Percentiles rank a stretch among this genome's conserved stretches.
These are phyloP conservation scores for Hirudinaria manillensis DNA, from an alignment of 2,888 invertebrate species.

Conservation along the genomic window DNA sequence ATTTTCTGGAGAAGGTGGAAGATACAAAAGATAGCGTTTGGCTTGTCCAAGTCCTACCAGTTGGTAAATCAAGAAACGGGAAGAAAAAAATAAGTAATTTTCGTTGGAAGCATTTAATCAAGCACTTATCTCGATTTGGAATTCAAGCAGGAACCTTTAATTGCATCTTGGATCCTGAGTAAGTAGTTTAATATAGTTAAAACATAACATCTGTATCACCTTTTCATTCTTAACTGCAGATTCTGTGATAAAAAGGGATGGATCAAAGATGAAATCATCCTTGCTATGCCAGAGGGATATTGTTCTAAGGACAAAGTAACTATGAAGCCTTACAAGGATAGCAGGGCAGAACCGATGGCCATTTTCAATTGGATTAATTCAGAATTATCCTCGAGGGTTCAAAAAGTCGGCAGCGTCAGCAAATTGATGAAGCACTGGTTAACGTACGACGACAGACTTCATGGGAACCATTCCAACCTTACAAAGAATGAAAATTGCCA, in stretches of 20 bases:
- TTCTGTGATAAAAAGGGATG: slow-evolving; percentile 56
- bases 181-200: slow-evolving; percentile 16
- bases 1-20: slow-evolving; percentile 57
- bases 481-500: slow-evolving; percentile 29
- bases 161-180: slow-evolving; percentile 56
- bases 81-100: slow-evolving; percentile 43
- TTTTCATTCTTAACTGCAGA: slow-evolving; percentile 43
- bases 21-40: slow-evolving; percentile 60
- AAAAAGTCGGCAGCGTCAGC: slow-evolving; percentile 46
- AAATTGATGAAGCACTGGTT: slow-evolving; percentile 52
- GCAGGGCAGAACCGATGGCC: slow-evolving; percentile 42
- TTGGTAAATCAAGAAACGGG: not conserved
- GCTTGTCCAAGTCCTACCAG: slow-evolving; percentile 54
- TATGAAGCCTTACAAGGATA: slow-evolving; percentile 50
- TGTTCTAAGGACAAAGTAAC: slow-evolving; percentile 56
- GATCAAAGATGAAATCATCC: slow-evolving; percentile 54
- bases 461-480: slow-evolving; percentile 21
- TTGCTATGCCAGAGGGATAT: slow-evolving; percentile 56
- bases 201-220: not conserved
- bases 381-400: slow-evolving; percentile 54
- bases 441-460: slow-evolving; percentile 38
- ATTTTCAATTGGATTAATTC: slow-evolving; percentile 56
- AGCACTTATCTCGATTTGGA: slow-evolving; percentile 55
- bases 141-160: slow-evolving; percentile 57
- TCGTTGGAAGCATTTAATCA: slow-evolving; percentile 54